These are phyloP conservation scores for Halocynthia roretzi DNA, from an alignment of 23 tunicate genomes.

Conservation along the genomic window DNA sequence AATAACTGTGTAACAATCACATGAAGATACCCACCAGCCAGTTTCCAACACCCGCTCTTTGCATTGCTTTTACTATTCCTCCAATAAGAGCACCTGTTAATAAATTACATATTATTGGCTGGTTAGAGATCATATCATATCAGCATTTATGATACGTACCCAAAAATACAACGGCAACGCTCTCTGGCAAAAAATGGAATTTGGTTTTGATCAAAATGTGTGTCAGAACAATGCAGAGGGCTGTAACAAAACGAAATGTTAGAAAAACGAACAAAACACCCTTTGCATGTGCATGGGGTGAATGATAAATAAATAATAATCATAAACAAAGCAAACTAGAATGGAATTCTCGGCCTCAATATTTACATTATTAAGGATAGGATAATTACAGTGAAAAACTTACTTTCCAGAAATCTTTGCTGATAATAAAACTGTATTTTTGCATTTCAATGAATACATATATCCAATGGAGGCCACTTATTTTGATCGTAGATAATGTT, in stretches of 20 bases:
- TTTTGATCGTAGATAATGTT: too few species aligned
- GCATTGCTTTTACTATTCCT: constrained; percentile 69
- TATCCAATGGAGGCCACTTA: too few species aligned
- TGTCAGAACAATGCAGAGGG: constrained; percentile 72
- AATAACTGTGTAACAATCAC: too few species aligned
- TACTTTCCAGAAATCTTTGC: too few species aligned
- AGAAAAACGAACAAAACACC: too few species aligned
- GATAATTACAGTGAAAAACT: too few species aligned
- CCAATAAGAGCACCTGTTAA: constrained; percentile 82
- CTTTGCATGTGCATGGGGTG: too few species aligned
- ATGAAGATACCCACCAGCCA: constrained; percentile 55
- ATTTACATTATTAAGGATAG: too few species aligned
- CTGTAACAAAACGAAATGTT: constrained; percentile 18
- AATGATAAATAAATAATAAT: neutral
- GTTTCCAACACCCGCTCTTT: constrained; percentile 78
- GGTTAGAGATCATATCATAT: neutral
- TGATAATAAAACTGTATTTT: too few species aligned
- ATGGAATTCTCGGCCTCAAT: neutral
- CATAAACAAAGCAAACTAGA: neutral
- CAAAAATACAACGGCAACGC: constrained; percentile 93
- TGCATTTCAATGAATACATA: too few species aligned
- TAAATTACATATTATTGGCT: neutral
- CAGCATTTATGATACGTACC: constrained; percentile 33
- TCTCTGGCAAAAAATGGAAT: constrained; percentile 88
- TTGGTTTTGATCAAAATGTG: constrained; percentile 64